Evolutionary conservation across 2,797 vertebrate genomes (phyloP), one percentile per base, ranked within the genome.

Genomic region (Coilia nasus): DNA sequence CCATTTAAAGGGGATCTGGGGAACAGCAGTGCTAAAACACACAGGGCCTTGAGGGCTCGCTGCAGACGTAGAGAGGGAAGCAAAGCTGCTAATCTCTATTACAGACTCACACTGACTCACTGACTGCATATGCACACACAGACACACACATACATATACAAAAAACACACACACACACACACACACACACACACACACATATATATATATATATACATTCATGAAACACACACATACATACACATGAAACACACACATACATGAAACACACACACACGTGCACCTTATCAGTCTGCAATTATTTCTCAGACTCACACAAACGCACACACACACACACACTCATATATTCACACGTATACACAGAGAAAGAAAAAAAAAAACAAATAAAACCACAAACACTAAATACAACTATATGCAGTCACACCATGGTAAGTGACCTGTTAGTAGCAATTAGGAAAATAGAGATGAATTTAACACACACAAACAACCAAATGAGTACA

Each of bases 11-110:
- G 35, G 71, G 71, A 78, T 41, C 15, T n/a, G 57, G 67, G 67
- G 15, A 35, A 78, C 71, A 78, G 31, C 31, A 78, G 15, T 1
- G 15, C 31, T 44, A 41, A 44, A 21, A 78, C 31, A 78, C 71
- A 7, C 2, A 71, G 23, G 57, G 60, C 21, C 60, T 12, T 11
- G 71, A 41, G 15, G 44, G 35, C 35, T 41, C 35, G 19, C 71
- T 21, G 7, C 9, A 1, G 50, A 54, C 9, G 14, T 7, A 54
- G 50, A 14, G 71, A 78, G 31, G 25, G 15, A 78, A 78, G 71
- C 71, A 78, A 44, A 78, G 71, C 71, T 78, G 31, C 31, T 78
- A 78, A 41, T 78, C 31, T 78, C 17, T 19, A 41, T 78, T 41
- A 44, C 15, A 78, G 71, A 21, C 31, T 78, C 14, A 78, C 71